Percentiles rank a stretch among this genome's conserved stretches.
Conservation (phyloP, 2,888 invertebrate species). For the Quadroppia sp. region DNA sequence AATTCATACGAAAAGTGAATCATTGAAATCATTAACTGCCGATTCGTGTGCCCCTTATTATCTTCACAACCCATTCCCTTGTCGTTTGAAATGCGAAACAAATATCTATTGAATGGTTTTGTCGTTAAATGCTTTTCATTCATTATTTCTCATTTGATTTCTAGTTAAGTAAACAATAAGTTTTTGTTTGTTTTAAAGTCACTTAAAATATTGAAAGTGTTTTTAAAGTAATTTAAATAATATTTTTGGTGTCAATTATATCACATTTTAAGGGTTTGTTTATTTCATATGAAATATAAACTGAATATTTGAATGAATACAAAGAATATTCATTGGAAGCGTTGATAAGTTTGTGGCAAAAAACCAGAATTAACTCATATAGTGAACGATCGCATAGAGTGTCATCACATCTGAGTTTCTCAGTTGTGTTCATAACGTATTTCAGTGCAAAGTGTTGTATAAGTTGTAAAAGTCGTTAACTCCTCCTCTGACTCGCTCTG, state of each 20-base stretch:
- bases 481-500: background rate
- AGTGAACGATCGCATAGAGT: constrained; percentile 16
- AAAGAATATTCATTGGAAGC: no score
- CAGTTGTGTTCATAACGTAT: background rate
- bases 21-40: background rate
- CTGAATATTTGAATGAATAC: no score
- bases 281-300: background rate
- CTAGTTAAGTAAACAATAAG: no score
- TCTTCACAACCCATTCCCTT: background rate
- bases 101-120: background rate
- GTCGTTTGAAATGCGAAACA: background rate
- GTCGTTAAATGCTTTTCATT: no score
- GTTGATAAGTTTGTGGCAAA: background rate
- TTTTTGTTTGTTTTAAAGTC: no score
- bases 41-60: background rate
- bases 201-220: no score
- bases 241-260: no score
- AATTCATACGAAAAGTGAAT: background rate
- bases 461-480: background rate
- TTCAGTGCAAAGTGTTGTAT: constrained; percentile 4
- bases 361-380: background rate
- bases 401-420: background rate
- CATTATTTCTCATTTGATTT: background rate
- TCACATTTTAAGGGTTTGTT: no score
- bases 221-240: no score